Conservation (phyloP, 2,113 vertebrate genomes). For the Acrocephalus kingi region DNA sequence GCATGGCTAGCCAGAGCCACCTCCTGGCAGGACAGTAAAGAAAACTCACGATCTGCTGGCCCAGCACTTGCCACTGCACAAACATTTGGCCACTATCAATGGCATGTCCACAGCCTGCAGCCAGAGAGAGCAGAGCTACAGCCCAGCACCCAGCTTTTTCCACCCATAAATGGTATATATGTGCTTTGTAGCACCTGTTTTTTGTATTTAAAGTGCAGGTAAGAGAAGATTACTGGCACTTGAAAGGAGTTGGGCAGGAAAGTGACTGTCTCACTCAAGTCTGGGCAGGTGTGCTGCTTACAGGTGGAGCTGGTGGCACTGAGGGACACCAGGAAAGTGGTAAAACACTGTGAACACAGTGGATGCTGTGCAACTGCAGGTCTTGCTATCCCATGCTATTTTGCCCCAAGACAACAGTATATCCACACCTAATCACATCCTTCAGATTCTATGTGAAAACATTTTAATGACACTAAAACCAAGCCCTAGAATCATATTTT, state of each 20-base stretch:
- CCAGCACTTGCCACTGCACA: not conserved
- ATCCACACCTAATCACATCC: not conserved
- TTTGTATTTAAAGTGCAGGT: not conserved
- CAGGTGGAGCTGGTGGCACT: not conserved
- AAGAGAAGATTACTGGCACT: not conserved
- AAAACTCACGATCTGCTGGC: not conserved
- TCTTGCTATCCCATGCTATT: not conserved
- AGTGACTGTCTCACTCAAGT: fast-evolving
- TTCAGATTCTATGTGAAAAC: not conserved
- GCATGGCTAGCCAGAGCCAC: conserved; percentile 50
- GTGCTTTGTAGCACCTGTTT: fast-evolving
- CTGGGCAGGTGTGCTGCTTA: not conserved
- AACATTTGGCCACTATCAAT: not conserved
- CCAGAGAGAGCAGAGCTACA: not conserved
- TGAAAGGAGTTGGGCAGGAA: not conserved
- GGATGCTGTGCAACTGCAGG: not conserved
- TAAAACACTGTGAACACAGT: not conserved
- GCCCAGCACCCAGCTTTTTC: not conserved
- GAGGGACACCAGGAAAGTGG: not conserved
- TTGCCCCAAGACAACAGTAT: not conserved
- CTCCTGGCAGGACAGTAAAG: conserved; percentile 12
- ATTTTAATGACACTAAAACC: not conserved
- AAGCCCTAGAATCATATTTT: not conserved
- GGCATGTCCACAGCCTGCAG: not conserved
- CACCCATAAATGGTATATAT: not conserved